phyloP scores from a whole-genome alignment of 1,140 invertebrate genomes.

The Pantala flavescens region DNA sequence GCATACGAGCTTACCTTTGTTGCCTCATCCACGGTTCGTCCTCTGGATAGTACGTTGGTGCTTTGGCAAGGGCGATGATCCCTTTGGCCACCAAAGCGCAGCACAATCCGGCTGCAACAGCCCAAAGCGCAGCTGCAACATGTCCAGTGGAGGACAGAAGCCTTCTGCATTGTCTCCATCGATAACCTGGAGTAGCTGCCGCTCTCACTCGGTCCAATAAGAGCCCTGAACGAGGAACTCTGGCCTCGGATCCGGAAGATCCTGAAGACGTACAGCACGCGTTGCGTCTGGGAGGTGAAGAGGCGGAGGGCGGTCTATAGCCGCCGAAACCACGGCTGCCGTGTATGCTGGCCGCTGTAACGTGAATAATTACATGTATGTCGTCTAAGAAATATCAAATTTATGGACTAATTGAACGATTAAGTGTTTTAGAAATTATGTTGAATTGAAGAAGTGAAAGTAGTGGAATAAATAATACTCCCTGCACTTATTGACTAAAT shows the following conservation, averaged over 20 bases:
- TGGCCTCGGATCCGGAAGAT: background rate
- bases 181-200: background rate
- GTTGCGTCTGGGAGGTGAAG: background rate
- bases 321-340: conserved; percentile 34
- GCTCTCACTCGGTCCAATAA: background rate
- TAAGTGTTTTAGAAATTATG: too few species aligned
- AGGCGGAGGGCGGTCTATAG: conserved; percentile 30
- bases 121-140: background rate
- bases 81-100: background rate
- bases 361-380: background rate
- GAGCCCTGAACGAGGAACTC: background rate
- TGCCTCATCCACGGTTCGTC: background rate
- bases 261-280: background rate
- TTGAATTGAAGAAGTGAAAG: too few species aligned
- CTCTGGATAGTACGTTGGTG: background rate
- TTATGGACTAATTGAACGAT: too few species aligned
- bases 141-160: background rate
- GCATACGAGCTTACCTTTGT: background rate
- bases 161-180: background rate
- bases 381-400: background rate
- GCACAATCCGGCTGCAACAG: background rate
- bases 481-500: too few species aligned
- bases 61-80: background rate
- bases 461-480: too few species aligned
- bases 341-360: conserved; percentile 34